phyloP scores from a whole-genome alignment of 2,888 invertebrate species.

The Xestia sexstrigata region DNA sequence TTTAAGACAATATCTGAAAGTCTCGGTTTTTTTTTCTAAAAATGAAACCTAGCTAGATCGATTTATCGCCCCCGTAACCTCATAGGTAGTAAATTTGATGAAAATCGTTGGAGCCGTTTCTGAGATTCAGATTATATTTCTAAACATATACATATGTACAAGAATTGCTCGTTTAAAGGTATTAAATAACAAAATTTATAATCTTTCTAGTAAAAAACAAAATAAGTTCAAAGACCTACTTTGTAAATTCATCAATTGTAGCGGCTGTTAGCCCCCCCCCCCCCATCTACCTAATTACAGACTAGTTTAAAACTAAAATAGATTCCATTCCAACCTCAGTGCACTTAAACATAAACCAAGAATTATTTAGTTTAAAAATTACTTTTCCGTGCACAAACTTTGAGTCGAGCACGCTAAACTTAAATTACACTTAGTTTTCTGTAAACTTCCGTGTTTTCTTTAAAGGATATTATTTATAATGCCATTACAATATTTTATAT shows the following conservation, averaged over 20 bases:
- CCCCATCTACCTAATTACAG: neutral
- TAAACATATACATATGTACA: no score
- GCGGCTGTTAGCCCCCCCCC: no score
- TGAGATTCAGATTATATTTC: no score
- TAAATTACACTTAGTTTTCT: conserved; percentile 59
- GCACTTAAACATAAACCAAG: conserved; percentile 25
- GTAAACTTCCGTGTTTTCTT: conserved; percentile 54
- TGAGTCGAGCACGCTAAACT: conserved; percentile 61
- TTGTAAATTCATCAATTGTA: neutral
- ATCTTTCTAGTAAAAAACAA: neutral
- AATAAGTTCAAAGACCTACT: neutral
- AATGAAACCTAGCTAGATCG: no score
- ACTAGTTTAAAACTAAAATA: conserved; percentile 23
- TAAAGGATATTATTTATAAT: conserved; percentile 54
- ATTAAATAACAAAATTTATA: no score
- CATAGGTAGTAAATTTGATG: no score
- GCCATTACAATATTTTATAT: conserved; percentile 51
- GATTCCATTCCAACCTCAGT: conserved; percentile 15
- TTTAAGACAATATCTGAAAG: no score
- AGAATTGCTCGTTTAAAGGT: no score
- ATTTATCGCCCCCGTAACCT: no score
- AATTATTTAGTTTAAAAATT: conserved; percentile 49
- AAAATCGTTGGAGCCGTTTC: no score
- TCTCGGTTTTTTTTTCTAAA: no score
- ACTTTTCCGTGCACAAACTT: conserved; percentile 40